Evolutionary conservation across 2,888 invertebrate species (phyloP), one percentile per base, ranked within the genome.

Genomic region (Synergus itoensis): DNA sequence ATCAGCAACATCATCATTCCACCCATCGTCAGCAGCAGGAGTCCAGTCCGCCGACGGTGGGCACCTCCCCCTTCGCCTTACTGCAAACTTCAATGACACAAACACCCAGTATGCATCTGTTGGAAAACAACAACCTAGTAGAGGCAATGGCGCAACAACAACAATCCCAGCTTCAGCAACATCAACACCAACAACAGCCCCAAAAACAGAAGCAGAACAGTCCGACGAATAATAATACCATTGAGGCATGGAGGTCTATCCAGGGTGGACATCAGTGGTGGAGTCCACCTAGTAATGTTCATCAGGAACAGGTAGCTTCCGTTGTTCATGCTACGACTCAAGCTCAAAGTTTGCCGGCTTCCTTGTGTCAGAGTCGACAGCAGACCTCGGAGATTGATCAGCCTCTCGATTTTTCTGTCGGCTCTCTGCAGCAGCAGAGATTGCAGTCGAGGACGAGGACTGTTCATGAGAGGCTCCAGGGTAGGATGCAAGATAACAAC

Each of bases 391-490:
- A 90, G 80, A 92, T 90, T 80, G 94, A 94, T 91, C 95, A 95
- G 93, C 96, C 96, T 87, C 93, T 96, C 88, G 96, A 96, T 93
- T 96, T 96, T 93, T 96, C 96, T 92, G 95, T 95, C 94, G 94
- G 94, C 82, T 94, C 94, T 82, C 92, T 94, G 84, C 92, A 92
- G 76, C 92, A 92, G 80, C 91, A 89, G 63, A 88, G 89, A 86
- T 83, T 90, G 79, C 89, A 89, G 60, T 84, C 88, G 45, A 85
- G 89, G 53, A 77, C 76, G 7, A 88, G 89, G 82, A 89, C 84
- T 80, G 87, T 86, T 82, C 88, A 89, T 67, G 91, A 90, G 80
- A 88, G 89, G 79, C 84, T 91, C 5, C 84, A 84, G 40, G 81
- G 78, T 43, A 85, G 86, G 43, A 85, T 87, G 77, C 89, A 88